A percentile compares a stretch with the other conserved stretches of the same genome.
Evolutionary conservation across 35 echinoderm and acorn worm genomes (phyloP).

Genomic region (Diadema setosum): DNA sequence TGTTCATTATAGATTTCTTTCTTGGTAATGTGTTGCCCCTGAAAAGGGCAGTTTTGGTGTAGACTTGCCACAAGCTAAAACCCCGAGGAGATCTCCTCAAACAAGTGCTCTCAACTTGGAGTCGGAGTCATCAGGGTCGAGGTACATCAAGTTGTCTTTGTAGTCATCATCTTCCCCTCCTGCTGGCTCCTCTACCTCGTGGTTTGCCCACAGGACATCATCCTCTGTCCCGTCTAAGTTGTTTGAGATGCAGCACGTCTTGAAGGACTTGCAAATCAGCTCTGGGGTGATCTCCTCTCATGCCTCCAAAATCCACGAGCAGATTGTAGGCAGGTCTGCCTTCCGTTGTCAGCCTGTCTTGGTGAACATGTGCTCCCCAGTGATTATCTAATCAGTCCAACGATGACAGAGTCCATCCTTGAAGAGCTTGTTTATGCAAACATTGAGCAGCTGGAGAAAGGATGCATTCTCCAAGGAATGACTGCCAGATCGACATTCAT

Average conservation of each 20-base stretch:
- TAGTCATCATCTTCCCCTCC: too few relatives aligned
- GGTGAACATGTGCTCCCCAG: not conserved
- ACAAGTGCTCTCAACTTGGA: too few relatives aligned
- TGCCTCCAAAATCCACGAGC: not conserved
- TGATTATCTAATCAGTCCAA: constrained; percentile 18
- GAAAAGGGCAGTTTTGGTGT: too few relatives aligned
- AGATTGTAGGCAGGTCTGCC: not conserved
- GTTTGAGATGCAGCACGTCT: not conserved
- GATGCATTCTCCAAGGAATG: constrained; percentile 26
- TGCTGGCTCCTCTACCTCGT: not conserved
- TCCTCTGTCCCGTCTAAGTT: not conserved
- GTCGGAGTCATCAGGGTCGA: too few relatives aligned
- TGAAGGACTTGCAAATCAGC: not conserved
- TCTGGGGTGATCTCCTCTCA: not conserved
- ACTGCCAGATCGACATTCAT: not conserved
- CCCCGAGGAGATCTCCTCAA: too few relatives aligned
- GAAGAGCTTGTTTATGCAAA: not conserved
- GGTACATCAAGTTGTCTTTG: too few relatives aligned
- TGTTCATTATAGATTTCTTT: too few relatives aligned
- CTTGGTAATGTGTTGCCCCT: too few relatives aligned
- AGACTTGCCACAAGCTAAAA: too few relatives aligned
- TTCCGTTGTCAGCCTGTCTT: not conserved
- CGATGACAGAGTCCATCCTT: not conserved
- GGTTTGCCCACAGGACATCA: not conserved
- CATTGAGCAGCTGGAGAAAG: constrained; percentile 4